These are phyloP conservation scores for Ceratosolen solmsi DNA, from an alignment of 1,140 invertebrate species.

Conservation along the genomic window DNA sequence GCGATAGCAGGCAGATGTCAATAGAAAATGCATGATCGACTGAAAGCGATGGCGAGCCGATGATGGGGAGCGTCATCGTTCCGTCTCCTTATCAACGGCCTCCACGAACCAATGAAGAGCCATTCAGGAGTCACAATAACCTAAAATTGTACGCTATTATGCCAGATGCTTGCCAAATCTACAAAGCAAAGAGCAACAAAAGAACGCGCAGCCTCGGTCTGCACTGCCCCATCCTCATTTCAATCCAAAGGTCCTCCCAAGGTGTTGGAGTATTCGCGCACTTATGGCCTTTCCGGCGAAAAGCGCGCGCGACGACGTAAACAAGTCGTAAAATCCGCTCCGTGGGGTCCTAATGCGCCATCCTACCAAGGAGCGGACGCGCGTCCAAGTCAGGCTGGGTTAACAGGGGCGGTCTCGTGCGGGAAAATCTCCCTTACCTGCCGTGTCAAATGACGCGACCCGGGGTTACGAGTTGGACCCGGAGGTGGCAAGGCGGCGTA, in stretches of 20 bases:
- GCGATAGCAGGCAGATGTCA: too few species aligned
- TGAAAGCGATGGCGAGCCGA: too few species aligned
- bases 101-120: neutral
- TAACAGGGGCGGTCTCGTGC: neutral
- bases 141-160: neutral
- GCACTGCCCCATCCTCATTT: neutral
- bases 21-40: too few species aligned
- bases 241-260: neutral
- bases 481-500: neutral
- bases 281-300: neutral
- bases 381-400: neutral
- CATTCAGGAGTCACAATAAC: neutral
- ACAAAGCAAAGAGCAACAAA: neutral
- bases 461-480: neutral
- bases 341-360: neutral
- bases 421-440: conserved; percentile 10
- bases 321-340: conserved; percentile 19
- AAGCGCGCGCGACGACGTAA: neutral
- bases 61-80: too few species aligned
- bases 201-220: neutral
- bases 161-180: too few species aligned
- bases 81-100: neutral
- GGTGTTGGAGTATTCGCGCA: neutral
- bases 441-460: neutral
- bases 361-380: neutral